Conservation (phyloP, 2,888 invertebrate genomes). For the Girardia tigrina region DNA sequence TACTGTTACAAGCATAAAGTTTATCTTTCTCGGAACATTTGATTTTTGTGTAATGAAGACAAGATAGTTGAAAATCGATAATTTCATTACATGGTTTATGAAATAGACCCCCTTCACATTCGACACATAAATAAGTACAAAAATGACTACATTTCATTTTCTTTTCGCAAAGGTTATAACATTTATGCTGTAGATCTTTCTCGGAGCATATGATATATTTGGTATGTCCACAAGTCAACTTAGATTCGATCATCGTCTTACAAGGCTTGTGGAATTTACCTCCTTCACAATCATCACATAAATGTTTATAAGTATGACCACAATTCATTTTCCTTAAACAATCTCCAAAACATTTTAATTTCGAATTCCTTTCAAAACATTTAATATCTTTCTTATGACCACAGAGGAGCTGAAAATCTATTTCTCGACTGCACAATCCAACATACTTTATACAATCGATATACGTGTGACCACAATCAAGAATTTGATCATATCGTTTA, state of each 20-base stretch:
- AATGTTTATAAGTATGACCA: not conserved
- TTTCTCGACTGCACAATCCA: not conserved
- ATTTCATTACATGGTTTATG: not conserved
- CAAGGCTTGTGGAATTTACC: not conserved
- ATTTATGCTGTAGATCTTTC: not conserved
- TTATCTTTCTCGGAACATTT: not conserved
- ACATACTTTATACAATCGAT: not conserved
- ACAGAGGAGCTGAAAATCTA: not conserved
- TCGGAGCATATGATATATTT: not conserved
- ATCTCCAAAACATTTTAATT: not conserved
- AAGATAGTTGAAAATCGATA: not conserved
- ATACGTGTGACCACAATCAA: not conserved
- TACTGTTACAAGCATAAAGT: not conserved
- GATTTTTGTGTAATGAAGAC: not conserved
- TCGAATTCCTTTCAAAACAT: not conserved
- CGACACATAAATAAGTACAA: not conserved
- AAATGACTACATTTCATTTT: not conserved
- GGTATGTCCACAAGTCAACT: not conserved
- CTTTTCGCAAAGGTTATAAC: not conserved
- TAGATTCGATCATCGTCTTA: not conserved
- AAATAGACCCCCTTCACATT: not conserved
- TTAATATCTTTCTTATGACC: not conserved
- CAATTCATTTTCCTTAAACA: not conserved
- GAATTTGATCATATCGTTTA: not conserved
- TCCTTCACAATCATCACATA: not conserved